Evolutionary conservation across 2,113 vertebrate species (phyloP).

Genomic region (Xenopus borealis): DNA sequence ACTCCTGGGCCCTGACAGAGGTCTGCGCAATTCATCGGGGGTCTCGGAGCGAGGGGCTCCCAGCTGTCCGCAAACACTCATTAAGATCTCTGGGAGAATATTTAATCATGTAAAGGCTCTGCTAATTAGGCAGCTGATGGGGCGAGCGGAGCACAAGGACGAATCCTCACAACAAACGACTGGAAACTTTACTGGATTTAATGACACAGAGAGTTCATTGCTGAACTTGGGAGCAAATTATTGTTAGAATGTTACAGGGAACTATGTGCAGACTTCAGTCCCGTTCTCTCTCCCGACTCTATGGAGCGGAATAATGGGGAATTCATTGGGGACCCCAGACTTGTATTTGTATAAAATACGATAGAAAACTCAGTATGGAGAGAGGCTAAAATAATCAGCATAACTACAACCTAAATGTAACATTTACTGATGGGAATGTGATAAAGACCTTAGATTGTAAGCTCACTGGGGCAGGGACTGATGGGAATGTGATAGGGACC

Average conservation of each 20-base stretch:
- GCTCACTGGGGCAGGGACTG: too few relatives aligned
- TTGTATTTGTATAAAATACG: too few relatives aligned
- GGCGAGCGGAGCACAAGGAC: conserved; percentile 99
- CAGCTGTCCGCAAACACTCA: conserved; percentile 99
- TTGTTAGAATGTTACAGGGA: conserved; percentile 91
- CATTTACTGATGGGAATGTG: too few relatives aligned
- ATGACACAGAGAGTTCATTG: conserved; percentile 94
- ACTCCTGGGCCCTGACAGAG: conserved; percentile 97
- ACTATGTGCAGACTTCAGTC: conserved; percentile 59
- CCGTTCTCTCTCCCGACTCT: too few relatives aligned
- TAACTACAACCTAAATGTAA: too few relatives aligned
- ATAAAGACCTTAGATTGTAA: too few relatives aligned
- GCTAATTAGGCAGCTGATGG: conserved; percentile 99
- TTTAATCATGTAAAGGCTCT: conserved; percentile 96
- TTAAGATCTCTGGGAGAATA: conserved; percentile 99
- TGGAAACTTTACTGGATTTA: conserved; percentile 99
- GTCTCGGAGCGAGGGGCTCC: conserved; percentile 86
- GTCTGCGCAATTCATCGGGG: conserved; percentile 88
- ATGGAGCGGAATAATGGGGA: too few relatives aligned
- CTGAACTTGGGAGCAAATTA: conserved; percentile 97
- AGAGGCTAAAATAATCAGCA: too few relatives aligned
- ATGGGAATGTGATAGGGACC: too few relatives aligned
- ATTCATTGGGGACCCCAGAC: too few relatives aligned
- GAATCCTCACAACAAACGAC: conserved; percentile 99
- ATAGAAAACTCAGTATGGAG: too few relatives aligned